phyloP scores from a whole-genome alignment of 2,113 vertebrate genomes.

The Cottus gobio region DNA sequence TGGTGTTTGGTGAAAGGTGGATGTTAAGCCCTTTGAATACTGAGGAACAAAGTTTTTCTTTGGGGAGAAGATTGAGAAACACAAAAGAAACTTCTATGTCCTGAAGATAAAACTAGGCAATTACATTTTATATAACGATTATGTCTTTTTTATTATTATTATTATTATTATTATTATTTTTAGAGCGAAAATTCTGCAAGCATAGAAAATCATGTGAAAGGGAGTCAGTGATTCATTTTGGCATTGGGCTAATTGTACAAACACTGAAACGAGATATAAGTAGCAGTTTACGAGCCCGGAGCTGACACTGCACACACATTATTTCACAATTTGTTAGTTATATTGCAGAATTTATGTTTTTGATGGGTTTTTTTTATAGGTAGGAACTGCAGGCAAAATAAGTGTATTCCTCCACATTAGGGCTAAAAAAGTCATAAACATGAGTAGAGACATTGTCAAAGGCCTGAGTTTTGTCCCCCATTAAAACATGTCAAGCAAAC shows the following conservation, averaged over 20 bases:
- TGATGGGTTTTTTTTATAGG: constrained; percentile 27
- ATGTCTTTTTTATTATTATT: not conserved
- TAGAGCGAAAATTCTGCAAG: not conserved
- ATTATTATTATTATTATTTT: not conserved
- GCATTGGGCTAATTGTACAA: constrained; percentile 9
- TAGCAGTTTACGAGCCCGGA: constrained; percentile 9
- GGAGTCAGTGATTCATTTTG: not conserved
- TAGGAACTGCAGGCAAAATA: constrained; percentile 19
- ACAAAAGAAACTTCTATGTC: not conserved
- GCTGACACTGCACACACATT: constrained; percentile 17
- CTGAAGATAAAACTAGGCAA: not conserved
- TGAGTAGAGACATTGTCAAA: constrained; percentile 28
- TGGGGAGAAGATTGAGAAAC: not conserved
- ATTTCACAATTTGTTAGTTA: constrained; percentile 36
- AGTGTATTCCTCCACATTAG: constrained; percentile 50
- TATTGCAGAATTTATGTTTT: constrained; percentile 31
- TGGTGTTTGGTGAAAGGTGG: constrained; percentile 33
- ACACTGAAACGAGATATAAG: constrained; percentile 25
- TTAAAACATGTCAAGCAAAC: constrained; percentile 55
- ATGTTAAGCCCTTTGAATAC: constrained; percentile 26
- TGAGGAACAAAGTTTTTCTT: constrained; percentile 30
- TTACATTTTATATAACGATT: not conserved
- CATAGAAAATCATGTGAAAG: not conserved
- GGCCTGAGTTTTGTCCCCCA: constrained; percentile 22
- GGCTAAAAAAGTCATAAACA: constrained; percentile 37